These are phyloP conservation scores for Manduca sexta DNA, from an alignment of 1,140 invertebrate species.

Conservation along the genomic window DNA sequence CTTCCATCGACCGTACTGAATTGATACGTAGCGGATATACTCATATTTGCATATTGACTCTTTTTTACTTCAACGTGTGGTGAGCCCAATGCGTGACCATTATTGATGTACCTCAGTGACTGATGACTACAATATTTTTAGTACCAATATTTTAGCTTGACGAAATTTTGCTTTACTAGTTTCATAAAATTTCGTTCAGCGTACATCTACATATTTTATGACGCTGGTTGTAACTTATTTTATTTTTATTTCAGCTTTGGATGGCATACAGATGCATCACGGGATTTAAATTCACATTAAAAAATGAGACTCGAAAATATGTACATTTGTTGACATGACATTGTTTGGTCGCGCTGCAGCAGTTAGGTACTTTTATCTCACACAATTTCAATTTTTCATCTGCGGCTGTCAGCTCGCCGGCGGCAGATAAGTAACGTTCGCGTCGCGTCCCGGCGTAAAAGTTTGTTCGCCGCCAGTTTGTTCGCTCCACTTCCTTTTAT, in stretches of 20 bases:
- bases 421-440: conserved; percentile 66
- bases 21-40: conserved; percentile 50
- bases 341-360: conserved; percentile 48
- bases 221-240: too few species aligned
- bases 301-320: conserved; percentile 13
- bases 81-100: background rate
- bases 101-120: too few species aligned
- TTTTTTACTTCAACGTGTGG: conserved; percentile 18
- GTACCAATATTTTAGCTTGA: too few species aligned
- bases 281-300: conserved; percentile 7
- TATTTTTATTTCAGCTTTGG: too few species aligned
- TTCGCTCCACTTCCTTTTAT: conserved; percentile 61
- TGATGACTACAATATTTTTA: too few species aligned
- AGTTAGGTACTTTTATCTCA: conserved; percentile 69
- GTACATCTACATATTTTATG: too few species aligned
- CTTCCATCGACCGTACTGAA: conserved; percentile 40
- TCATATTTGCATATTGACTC: conserved; percentile 48
- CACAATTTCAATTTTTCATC: conserved; percentile 73
- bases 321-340: conserved; percentile 51
- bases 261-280: too few species aligned
- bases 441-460: conserved; percentile 52
- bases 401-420: conserved; percentile 66
- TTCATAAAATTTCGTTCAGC: too few species aligned
- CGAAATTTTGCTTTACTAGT: too few species aligned
- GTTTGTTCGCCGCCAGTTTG: conserved; percentile 62